Conservation (phyloP, 2,888 invertebrate genomes). For the Thymelicus acteon region DNA sequence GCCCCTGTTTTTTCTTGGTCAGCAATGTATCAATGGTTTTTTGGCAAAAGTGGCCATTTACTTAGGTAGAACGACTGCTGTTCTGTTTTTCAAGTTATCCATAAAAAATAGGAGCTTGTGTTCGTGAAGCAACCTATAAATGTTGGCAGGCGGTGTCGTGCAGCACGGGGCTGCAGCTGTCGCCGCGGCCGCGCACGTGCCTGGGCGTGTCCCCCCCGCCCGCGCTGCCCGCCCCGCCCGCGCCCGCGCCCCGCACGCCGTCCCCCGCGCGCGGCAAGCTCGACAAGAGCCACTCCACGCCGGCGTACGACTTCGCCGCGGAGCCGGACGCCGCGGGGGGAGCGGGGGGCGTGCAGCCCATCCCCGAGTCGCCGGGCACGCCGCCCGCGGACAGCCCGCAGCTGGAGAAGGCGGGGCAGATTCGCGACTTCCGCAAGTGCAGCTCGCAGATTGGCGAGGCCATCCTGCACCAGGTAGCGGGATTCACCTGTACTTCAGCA, state of each 20-base stretch:
- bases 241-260: constrained; percentile 9
- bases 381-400: constrained; percentile 51
- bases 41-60: no score
- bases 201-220: constrained; percentile 73
- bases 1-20: no score
- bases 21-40: no score
- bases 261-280: constrained; percentile 70
- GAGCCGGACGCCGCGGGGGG: constrained; percentile 65
- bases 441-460: constrained; percentile 70
- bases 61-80: no score
- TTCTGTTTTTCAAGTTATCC: no score
- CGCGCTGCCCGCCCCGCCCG: constrained; percentile 53
- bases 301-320: constrained; percentile 88
- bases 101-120: no score
- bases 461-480: constrained; percentile 53
- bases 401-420: constrained; percentile 69
- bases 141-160: constrained; percentile 87
- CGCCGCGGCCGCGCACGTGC: constrained; percentile 88
- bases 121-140: background rate
- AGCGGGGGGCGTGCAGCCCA: constrained; percentile 28
- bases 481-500: no score
- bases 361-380: constrained; percentile 46
- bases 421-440: constrained; percentile 71
- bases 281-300: constrained; percentile 93
- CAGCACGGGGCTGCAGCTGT: constrained; percentile 89